Base-by-base conservation (phyloP, 2,888 invertebrate genomes). In the Phasia obesa region DNA sequence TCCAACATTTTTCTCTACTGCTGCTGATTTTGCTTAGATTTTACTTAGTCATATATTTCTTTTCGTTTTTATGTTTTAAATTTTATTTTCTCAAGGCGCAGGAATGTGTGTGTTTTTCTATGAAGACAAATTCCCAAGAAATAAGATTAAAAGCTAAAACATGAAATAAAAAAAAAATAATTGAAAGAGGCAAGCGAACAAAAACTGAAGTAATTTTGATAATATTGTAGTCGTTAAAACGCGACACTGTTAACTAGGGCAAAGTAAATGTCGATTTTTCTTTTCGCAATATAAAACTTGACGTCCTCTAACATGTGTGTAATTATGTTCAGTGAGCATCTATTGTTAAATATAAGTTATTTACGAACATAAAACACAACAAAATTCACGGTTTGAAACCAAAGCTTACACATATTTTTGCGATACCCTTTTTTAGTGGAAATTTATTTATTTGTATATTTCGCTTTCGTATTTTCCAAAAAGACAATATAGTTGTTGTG, bases 181-280 rank as follows among this genome's bases (percentile, higher is more conserved):
- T 15, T 2, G 4, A 15, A n/a, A 38, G 21, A 38, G 35, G 47
- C 6, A 47, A 49, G n/a, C 55, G 11, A 25, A 59, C 21, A 13
- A 49, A 71, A 59, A 51, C 64, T 55, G 35, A 23, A 78, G 71
- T 49, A 51, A 44, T 71, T 64, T 21, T 65, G 42, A 73, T 13
- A 59, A 65, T 79, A 64, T 57, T 27, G 27, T 27, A 5, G 27
- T 6, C 27, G 27, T 27, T 27, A n/a, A n/a, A n/a, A n/a, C n/a
- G n/a, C n/a, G n/a, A n/a, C n/a, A n/a, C n/a, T n/a, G n/a, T n/a
- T n/a, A n/a, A n/a, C n/a, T n/a, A n/a, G n/a, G n/a, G n/a, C n/a
- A n/a, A n/a, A n/a, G n/a, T n/a, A n/a, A n/a, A n/a, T n/a, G n/a
- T n/a, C n/a, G n/a, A n/a, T n/a, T n/a, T n/a, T n/a, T n/a, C n/a